These are phyloP conservation scores for Dendrolimus punctatus DNA, from an alignment of 1,140 invertebrate genomes.

Conservation along the genomic window DNA sequence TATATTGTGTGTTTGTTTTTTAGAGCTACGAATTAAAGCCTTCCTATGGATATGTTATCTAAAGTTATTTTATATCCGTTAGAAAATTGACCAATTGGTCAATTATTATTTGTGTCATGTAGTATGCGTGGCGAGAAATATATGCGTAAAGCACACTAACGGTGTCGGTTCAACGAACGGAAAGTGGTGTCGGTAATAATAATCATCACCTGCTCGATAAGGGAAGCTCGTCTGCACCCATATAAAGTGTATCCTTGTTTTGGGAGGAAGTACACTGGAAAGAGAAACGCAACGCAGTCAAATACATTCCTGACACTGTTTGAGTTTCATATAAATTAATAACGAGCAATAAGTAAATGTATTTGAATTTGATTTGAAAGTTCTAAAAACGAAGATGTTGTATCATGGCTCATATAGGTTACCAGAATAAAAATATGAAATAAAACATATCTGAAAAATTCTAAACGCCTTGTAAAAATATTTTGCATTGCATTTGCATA, in stretches of 20 bases:
- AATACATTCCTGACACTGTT: not conserved
- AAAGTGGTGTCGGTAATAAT: constrained; percentile 56
- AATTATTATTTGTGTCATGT: constrained; percentile 66
- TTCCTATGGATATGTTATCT: too few species aligned
- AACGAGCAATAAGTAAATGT: not conserved
- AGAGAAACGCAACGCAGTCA: constrained; percentile 5
- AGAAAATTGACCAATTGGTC: constrained; percentile 27
- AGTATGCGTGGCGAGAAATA: constrained; percentile 48
- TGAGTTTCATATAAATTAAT: not conserved
- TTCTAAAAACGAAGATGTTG: too few species aligned
- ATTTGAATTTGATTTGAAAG: too few species aligned
- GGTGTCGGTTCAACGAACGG: constrained; percentile 62
- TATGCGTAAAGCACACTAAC: constrained; percentile 57
- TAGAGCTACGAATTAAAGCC: too few species aligned
- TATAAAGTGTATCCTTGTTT: constrained; percentile 24
- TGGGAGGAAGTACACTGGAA: constrained; percentile 14
- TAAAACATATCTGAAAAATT: too few species aligned
- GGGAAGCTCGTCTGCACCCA: constrained; percentile 33
- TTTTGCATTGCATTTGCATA: too few species aligned
- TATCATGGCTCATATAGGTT: too few species aligned
- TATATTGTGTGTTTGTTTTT: too few species aligned
- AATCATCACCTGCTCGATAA: constrained; percentile 44
- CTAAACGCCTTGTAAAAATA: too few species aligned
- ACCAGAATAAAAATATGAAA: too few species aligned
- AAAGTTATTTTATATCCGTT: not conserved